Evolutionary conservation across 2,797 vertebrate genomes (phyloP).

Genomic region (Amniataba percoides): DNA sequence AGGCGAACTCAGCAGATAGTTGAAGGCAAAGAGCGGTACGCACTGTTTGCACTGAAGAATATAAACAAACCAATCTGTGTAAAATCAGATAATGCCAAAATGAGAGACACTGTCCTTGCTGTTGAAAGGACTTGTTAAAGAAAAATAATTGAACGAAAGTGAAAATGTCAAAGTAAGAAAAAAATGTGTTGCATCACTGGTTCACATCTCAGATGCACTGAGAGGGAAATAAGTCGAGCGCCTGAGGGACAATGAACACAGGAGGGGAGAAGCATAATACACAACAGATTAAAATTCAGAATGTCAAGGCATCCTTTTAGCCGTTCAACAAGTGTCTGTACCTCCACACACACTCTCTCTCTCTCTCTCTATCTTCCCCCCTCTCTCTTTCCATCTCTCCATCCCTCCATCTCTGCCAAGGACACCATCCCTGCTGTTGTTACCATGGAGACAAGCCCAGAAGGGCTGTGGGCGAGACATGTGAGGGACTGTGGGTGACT

Average conservation of each 20-base stretch:
- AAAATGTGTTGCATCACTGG: constrained; percentile 26
- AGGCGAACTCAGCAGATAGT: not conserved
- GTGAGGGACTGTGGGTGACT: constrained; percentile 79
- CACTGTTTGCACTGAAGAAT: not conserved
- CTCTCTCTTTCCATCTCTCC: constrained; percentile 46
- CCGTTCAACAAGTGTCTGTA: constrained; percentile 77
- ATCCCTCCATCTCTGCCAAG: constrained; percentile 86
- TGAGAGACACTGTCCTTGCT: constrained; percentile 11
- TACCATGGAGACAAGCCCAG: constrained; percentile 86
- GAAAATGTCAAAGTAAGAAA: constrained; percentile 64
- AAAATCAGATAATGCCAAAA: not conserved
- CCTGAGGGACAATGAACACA: constrained; percentile 27
- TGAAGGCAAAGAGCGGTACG: not conserved
- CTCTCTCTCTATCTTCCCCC: not conserved
- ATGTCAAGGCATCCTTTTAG: constrained; percentile 75
- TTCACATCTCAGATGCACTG: constrained; percentile 35
- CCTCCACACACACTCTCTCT: constrained; percentile 27
- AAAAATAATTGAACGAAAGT: constrained; percentile 48
- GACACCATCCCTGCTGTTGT: constrained; percentile 86
- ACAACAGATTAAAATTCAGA: constrained; percentile 61
- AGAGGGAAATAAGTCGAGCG: constrained; percentile 38
- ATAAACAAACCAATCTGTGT: constrained; percentile 19
- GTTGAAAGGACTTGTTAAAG: constrained; percentile 40
- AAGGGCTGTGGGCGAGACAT: constrained; percentile 84
- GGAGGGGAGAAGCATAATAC: constrained; percentile 37